These are phyloP conservation scores for Taphrorychus bicolor DNA, from an alignment of 2,888 invertebrate genomes.

Conservation along the genomic window DNA sequence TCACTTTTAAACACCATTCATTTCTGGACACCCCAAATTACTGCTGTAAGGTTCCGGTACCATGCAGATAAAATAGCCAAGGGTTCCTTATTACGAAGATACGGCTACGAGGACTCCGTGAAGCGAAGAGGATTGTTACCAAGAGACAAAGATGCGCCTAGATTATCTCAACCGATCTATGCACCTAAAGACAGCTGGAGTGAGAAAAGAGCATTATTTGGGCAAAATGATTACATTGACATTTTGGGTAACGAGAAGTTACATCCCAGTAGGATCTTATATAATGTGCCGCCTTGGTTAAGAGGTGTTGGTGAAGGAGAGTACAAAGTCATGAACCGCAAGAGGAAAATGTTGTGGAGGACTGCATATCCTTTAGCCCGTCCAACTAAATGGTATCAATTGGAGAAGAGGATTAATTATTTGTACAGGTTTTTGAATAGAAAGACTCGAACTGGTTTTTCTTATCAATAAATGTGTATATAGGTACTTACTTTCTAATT, in stretches of 20 bases:
- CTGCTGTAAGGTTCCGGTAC: slow-evolving; percentile 64
- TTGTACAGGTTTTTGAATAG: slow-evolving; percentile 81
- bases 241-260: slow-evolving; percentile 77
- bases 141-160: slow-evolving; percentile 63
- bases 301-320: slow-evolving; percentile 89
- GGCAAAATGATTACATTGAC: slow-evolving; percentile 97
- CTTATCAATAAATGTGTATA: slow-evolving; percentile 25
- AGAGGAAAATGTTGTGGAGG: slow-evolving; percentile 69
- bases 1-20: slow-evolving; percentile 24
- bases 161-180: slow-evolving; percentile 73
- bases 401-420: slow-evolving; percentile 76
- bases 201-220: slow-evolving; percentile 81
- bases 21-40: slow-evolving; percentile 56
- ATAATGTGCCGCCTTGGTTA: slow-evolving; percentile 88
- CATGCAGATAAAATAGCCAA: slow-evolving; percentile 67
- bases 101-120: slow-evolving; percentile 75
- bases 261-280: slow-evolving; percentile 85
- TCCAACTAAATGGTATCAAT: slow-evolving; percentile 80
- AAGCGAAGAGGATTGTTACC: slow-evolving; percentile 75
- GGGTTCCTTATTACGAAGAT: slow-evolving; percentile 70
- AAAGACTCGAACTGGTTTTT: slow-evolving; percentile 75
- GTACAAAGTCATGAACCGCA: slow-evolving; percentile 77
- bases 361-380: slow-evolving; percentile 67
- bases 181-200: slow-evolving; percentile 79
- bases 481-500: too few species aligned